Percentiles rank a stretch among this genome's conserved stretches.
Evolutionary conservation across 2,888 invertebrate species (phyloP).

Genomic region (Drosophila ezoana): DNA sequence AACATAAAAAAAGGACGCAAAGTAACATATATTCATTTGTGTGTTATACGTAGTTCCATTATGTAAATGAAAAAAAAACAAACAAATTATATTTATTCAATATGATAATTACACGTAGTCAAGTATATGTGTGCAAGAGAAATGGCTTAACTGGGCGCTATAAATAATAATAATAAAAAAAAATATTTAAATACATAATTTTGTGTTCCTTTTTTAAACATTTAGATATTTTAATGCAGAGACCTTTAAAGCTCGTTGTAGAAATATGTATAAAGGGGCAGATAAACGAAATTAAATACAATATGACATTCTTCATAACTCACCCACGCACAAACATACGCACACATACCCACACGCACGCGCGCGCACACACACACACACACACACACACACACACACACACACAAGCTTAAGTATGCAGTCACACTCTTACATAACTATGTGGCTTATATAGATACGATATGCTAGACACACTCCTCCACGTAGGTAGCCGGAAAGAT

Average conservation of each 20-base stretch:
- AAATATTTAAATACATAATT: slow-evolving; percentile 23
- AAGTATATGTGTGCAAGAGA: slow-evolving; percentile 37
- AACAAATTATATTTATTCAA: slow-evolving; percentile 42
- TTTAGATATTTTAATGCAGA: slow-evolving; percentile 42
- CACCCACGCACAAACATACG: slow-evolving; percentile 1
- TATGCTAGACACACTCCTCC: slow-evolving; percentile 88
- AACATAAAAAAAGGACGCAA: slow-evolving; percentile 34
- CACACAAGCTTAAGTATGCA: slow-evolving; percentile 24
- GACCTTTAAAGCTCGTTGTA: slow-evolving; percentile 55
- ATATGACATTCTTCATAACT: slow-evolving; percentile 12
- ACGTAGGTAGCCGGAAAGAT: slow-evolving; percentile 98
- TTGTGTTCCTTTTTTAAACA: slow-evolving; percentile 4
- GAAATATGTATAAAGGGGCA: slow-evolving; percentile 32
- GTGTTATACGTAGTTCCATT: slow-evolving; percentile 35
- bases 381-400: slow-evolving; percentile 9
- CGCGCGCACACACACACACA: slow-evolving; percentile 15
- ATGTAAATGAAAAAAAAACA: slow-evolving; percentile 46
- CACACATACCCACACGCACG: background rate
- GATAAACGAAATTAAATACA: slow-evolving; percentile 25
- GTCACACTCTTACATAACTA: slow-evolving; percentile 31
- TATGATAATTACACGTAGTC: slow-evolving; percentile 41
- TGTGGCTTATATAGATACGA: slow-evolving; percentile 18
- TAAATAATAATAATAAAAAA: slow-evolving; percentile 37
- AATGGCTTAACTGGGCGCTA: slow-evolving; percentile 70
- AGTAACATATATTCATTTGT: slow-evolving; percentile 21